These are phyloP conservation scores for Heterodera filipjevi DNA, from an alignment of 2,888 invertebrate genomes.

Conservation along the genomic window DNA sequence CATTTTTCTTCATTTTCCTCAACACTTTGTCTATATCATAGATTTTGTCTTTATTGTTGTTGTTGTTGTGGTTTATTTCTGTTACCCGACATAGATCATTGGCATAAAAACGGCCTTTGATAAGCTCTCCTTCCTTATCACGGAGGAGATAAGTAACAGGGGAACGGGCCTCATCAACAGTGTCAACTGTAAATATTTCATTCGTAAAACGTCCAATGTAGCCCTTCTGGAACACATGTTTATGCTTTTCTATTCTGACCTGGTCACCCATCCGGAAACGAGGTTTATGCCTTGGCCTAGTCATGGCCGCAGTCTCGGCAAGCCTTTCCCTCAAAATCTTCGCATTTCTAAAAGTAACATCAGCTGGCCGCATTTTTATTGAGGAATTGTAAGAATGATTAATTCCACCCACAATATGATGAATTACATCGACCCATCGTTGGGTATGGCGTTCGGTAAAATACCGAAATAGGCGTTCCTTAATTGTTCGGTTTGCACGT, in stretches of 20 bases:
- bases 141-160: conserved; percentile 12
- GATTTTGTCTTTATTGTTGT: background rate
- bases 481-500: conserved; percentile 30
- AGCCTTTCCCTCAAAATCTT: background rate
- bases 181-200: conserved; percentile 20
- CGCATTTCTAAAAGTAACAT: conserved; percentile 28
- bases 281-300: background rate
- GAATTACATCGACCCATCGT: conserved; percentile 29
- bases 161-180: background rate
- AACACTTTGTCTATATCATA: conserved; percentile 29
- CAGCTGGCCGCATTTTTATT: conserved; percentile 6
- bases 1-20: background rate
- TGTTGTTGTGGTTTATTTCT: too few relatives aligned
- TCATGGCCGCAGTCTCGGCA: background rate
- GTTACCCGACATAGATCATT: conserved; percentile 18
- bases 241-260: conserved; percentile 25
- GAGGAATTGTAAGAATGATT: conserved; percentile 24
- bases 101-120: conserved; percentile 31
- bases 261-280: conserved; percentile 20
- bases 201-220: conserved; percentile 27
- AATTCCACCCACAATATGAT: conserved; percentile 25
- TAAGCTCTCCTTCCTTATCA: background rate
- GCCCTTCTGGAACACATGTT: conserved; percentile 31
- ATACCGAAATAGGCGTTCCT: conserved; percentile 34
- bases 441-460: conserved; percentile 27